These are phyloP conservation scores for Hepsetus odoe DNA, from an alignment of 2,113 vertebrate genomes.

Conservation along the genomic window DNA sequence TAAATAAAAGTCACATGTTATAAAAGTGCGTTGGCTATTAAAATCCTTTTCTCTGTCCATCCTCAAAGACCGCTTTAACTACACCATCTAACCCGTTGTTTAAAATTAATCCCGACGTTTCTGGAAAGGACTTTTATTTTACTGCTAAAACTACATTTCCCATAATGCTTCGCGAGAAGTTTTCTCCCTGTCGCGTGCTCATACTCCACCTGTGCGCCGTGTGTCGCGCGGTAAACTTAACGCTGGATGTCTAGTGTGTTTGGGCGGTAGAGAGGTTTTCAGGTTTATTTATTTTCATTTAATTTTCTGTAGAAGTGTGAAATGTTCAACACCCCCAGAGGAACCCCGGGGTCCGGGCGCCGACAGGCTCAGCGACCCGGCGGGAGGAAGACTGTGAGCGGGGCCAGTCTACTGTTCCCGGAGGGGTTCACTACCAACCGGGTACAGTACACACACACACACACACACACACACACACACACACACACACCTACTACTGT, in stretches of 20 bases:
- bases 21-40: too few species aligned
- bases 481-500: too few species aligned
- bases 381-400: conserved; percentile 67
- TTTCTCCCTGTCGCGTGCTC: too few species aligned
- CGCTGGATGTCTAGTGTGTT: neutral
- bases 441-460: conserved; percentile 54
- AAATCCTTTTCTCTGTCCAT: too few species aligned
- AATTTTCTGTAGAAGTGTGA: neutral
- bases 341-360: conserved; percentile 65
- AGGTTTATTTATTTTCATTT: neutral
- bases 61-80: too few species aligned
- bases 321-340: conserved; percentile 75
- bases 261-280: neutral
- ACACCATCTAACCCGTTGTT: too few species aligned
- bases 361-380: conserved; percentile 61
- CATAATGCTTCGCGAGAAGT: neutral
- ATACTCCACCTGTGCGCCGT: too few species aligned
- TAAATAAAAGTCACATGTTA: too few species aligned
- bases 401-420: conserved; percentile 70
- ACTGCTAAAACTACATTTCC: neutral
- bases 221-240: conserved; percentile 33
- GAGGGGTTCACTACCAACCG: conserved; percentile 63
- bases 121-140: too few species aligned
- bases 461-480: neutral
- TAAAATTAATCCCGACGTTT: too few species aligned